phyloP scores from a whole-genome alignment of 2,888 invertebrate genomes.

The Deroplatys truncata region DNA sequence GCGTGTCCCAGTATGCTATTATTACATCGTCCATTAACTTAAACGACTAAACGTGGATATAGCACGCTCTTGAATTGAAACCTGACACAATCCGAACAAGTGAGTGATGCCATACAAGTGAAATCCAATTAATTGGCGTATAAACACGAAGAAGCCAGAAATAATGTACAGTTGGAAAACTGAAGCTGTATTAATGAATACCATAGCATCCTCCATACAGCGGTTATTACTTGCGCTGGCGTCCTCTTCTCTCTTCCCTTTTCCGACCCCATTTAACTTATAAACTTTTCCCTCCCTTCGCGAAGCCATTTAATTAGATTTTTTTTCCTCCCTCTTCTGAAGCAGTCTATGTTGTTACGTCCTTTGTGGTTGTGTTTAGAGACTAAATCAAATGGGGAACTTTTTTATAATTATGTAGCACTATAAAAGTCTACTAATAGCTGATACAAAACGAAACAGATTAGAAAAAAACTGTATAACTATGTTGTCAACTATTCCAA shows the following conservation, averaged over 20 bases:
- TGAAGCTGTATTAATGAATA: conserved; percentile 10
- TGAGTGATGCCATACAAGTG: not conserved
- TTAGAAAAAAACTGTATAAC: too few species aligned
- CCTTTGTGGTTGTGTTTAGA: not conserved
- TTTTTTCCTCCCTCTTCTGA: not conserved
- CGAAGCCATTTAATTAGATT: not conserved
- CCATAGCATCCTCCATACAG: not conserved
- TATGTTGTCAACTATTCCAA: too few species aligned
- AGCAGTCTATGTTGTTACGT: not conserved
- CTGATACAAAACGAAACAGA: too few species aligned
- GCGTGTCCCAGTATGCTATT: too few species aligned
- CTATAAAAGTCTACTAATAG: not conserved
- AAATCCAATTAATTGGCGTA: conserved; percentile 1
- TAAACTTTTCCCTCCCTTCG: not conserved
- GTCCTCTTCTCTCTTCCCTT: not conserved
- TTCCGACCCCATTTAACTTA: not conserved
- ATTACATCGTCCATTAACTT: too few species aligned
- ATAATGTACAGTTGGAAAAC: not conserved
- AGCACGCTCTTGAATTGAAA: not conserved
- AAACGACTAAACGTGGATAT: too few species aligned
- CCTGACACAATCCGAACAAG: not conserved
- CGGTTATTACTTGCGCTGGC: not conserved
- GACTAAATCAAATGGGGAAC: not conserved
- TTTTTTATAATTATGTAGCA: not conserved
- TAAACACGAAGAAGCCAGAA: conserved; percentile 4